Conservation (phyloP, 2,113 vertebrate genomes). For the Ptychochromis oligacanthus region DNA sequence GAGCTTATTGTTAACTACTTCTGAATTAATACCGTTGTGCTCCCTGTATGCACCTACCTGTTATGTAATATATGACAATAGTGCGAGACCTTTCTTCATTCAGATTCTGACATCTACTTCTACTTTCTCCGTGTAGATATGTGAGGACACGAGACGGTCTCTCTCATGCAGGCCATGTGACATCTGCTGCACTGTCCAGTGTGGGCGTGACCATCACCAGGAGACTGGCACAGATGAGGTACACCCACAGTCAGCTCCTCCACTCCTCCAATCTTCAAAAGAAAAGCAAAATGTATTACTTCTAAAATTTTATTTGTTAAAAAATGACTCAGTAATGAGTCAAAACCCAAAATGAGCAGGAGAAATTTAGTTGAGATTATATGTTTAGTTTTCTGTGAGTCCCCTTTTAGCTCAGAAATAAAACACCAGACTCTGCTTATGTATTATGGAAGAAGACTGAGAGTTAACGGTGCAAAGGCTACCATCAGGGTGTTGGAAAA, state of each 20-base stretch:
- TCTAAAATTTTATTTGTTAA: not conserved
- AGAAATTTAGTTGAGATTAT: not conserved
- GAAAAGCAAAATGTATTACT: not conserved
- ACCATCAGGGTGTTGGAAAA: not conserved
- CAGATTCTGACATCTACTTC: not conserved
- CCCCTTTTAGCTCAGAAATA: not conserved
- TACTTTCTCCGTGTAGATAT: conserved; percentile 79
- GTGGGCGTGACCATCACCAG: conserved; percentile 89
- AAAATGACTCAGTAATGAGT: not conserved
- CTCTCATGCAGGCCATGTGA: conserved; percentile 91
- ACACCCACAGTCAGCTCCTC: not conserved
- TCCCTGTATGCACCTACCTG: not conserved
- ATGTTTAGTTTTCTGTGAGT: not conserved
- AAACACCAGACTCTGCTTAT: not conserved
- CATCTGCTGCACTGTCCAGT: conserved; percentile 88
- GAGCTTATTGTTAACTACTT: conserved; percentile 9
- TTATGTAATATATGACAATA: conserved; percentile 3
- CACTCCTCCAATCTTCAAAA: not conserved
- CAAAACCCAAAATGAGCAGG: not conserved
- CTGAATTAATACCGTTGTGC: not conserved
- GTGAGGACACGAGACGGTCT: conserved; percentile 93
- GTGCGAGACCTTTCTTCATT: not conserved
- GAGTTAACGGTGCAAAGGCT: conserved; percentile 4
- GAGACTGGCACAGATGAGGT: conserved; percentile 95
- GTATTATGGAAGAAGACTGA: not conserved